Conservation (phyloP, 2,797 vertebrate genomes). For the Bovichtus variegatus region DNA sequence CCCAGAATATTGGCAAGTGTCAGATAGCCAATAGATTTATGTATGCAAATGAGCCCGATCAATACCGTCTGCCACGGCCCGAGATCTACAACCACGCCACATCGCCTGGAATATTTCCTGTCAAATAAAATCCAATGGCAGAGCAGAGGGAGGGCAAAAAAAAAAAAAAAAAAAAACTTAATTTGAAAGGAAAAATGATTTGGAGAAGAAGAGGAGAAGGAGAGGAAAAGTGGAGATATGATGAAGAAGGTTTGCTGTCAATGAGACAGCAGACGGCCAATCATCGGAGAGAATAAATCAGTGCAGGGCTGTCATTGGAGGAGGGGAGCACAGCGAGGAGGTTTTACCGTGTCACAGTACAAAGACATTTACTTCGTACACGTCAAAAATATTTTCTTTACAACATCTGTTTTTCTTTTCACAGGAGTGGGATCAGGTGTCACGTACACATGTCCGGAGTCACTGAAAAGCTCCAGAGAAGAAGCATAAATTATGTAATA, state of each 20-base stretch:
- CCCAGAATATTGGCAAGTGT: constrained; percentile 84
- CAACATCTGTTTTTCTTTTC: not conserved
- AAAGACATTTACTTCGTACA: not conserved
- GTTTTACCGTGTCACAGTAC: constrained; percentile 11
- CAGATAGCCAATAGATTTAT: constrained; percentile 88
- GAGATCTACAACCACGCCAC: constrained; percentile 74
- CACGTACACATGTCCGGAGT: not conserved
- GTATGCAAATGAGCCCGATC: constrained; percentile 83
- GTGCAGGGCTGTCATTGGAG: constrained; percentile 57
- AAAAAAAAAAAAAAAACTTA: constrained; percentile 60
- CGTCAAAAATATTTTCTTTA: not conserved
- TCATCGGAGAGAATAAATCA: constrained; percentile 67
- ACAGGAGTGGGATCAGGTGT: not conserved
- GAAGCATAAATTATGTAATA: not conserved
- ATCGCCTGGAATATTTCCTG: constrained; percentile 75
- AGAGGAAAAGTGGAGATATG: constrained; percentile 72
- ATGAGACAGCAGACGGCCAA: constrained; percentile 60
- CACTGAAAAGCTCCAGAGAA: not conserved
- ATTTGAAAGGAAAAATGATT: constrained; percentile 78
- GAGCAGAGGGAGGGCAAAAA: constrained; percentile 21
- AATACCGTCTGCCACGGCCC: constrained; percentile 73
- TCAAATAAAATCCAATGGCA: constrained; percentile 75
- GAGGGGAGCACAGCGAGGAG: constrained; percentile 13
- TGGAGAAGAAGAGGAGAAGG: constrained; percentile 52
- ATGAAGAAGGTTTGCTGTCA: constrained; percentile 72